Base-by-base conservation (phyloP, 2,888 invertebrate genomes). In the Copidosoma aretas region DNA sequence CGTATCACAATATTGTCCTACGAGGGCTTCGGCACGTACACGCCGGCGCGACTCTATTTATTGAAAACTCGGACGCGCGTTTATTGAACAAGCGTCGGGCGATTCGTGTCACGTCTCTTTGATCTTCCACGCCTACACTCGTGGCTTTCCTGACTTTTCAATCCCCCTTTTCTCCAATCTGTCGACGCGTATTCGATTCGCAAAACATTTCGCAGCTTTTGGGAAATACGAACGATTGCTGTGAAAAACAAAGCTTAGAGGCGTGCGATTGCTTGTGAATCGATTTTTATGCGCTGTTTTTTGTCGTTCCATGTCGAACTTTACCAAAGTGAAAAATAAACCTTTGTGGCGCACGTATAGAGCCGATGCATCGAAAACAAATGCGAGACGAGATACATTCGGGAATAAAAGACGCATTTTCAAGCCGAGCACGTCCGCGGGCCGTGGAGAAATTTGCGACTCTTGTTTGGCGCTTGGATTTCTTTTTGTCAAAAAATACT, bases 391-490 rank as follows among this genome's bases (percentile, higher is more conserved):
- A 61, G 32, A 61, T 60, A 56, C 12, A 17, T 57, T 61, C 51
- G 41, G 49, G 43, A 46, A 54, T 32, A n/a, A 25, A 10, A 39
- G 60, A 39, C 17, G 60, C 51, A 63, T 60, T 67, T 51, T 49
- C 39, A 64, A 63, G 54, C 70, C 25, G 21, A 63, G 46, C 70
- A 70, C 67, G 70, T 70, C 3, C 17, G 64, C 60, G 39, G 4
- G 19, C 12, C 62, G 64, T 64, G 64, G 56, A 67, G 32, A 70
- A 60, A 67, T 70, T 67, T 53, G 39, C 52, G 60, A 63, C 49
- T 51, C 19, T 46, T 51, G 58, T 52, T 54, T n/a, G 19, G 19
- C 24, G 39, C 24, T 5, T 32, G 25, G 43, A 25, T 39, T 19
- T 32, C 12, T 21, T 21, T 21, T 25, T n/a, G 15, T n/a, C n/a